Conservation (phyloP, 2,113 vertebrate genomes). For the Alethe diademata region DNA sequence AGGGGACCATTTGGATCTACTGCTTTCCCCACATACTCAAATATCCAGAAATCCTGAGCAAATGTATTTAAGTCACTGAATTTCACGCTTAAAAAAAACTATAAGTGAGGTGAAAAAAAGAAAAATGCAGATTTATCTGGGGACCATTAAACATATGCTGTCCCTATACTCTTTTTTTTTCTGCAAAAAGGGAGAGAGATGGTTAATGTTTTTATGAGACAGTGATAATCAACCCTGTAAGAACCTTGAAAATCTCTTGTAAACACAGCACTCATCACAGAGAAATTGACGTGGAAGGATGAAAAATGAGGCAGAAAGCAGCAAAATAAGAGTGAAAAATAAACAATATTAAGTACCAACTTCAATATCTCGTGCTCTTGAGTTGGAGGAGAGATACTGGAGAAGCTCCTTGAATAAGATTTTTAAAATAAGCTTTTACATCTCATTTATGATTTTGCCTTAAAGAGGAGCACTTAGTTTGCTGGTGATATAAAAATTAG, state of each 20-base stretch:
- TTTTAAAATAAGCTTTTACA: background rate
- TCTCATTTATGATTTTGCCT: background rate
- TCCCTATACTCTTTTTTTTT: background rate
- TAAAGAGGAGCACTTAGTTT: accelerated
- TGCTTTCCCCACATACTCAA: background rate
- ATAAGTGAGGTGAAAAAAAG: background rate
- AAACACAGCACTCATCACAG: background rate
- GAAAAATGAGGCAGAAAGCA: background rate
- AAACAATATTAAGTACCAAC: background rate
- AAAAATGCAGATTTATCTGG: background rate
- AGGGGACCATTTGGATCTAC: background rate
- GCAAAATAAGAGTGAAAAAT: background rate
- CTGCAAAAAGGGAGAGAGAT: background rate
- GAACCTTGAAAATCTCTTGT: background rate
- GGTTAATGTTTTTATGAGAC: background rate
- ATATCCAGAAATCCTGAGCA: background rate
- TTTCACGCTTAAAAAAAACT: background rate
- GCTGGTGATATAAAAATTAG: background rate
- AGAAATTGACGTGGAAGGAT: background rate
- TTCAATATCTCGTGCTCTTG: background rate
- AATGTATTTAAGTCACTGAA: background rate
- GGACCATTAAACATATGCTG: background rate
- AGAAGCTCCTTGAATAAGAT: background rate
- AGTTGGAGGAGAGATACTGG: background rate
- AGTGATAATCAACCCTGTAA: background rate